Percentiles rank a stretch among this genome's conserved stretches.
phyloP scores from a whole-genome alignment of 2,113 vertebrate genomes.

The Lagenorhynchus albirostris region DNA sequence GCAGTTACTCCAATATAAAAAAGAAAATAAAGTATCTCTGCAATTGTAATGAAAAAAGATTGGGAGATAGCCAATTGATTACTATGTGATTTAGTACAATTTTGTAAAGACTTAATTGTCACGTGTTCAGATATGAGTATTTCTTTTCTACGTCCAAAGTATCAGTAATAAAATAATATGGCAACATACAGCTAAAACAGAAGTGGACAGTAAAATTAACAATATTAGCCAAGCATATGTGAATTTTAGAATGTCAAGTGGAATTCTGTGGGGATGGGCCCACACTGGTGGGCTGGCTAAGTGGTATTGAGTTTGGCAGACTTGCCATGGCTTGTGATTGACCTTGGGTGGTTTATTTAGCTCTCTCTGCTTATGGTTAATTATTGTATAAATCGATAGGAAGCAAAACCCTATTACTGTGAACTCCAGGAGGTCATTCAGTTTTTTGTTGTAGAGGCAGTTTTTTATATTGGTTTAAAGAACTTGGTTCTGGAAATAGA shows the following conservation, averaged over 20 bases:
- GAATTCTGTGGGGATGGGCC: neutral
- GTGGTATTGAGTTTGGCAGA: neutral
- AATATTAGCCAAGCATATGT: neutral
- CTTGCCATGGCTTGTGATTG: neutral
- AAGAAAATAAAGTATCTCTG: neutral
- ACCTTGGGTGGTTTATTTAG: constrained; percentile 14
- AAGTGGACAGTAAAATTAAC: neutral
- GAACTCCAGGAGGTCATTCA: neutral
- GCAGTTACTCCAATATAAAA: neutral
- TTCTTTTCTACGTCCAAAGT: constrained; percentile 11
- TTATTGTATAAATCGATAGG: constrained; percentile 35
- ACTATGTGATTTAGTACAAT: neutral
- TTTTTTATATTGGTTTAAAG: constrained; percentile 25
- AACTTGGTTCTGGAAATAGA: neutral
- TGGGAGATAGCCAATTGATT: constrained; percentile 5
- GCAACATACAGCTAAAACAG: neutral
- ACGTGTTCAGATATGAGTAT: neutral
- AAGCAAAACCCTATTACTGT: neutral
- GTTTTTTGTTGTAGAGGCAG: neutral
- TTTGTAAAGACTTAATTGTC: constrained; percentile 6
- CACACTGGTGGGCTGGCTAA: neutral
- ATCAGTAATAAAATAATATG: neutral
- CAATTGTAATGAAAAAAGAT: constrained; percentile 12
- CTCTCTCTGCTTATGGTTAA: constrained; percentile 19
- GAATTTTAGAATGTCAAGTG: neutral